Conservation (phyloP, 2,888 invertebrate species). For the Onthophagus sagittarius region DNA sequence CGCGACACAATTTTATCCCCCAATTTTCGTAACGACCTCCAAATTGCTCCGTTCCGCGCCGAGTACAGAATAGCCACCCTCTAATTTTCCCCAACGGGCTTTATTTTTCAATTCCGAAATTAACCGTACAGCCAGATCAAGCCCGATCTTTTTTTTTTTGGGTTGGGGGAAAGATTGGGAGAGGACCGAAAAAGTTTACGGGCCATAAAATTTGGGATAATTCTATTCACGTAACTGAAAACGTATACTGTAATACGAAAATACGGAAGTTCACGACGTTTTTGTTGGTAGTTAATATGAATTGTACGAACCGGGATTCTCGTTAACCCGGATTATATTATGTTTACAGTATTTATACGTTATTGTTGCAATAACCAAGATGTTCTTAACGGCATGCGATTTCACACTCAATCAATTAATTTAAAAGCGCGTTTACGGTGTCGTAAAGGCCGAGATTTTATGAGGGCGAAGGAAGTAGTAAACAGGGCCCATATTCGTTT, state of each 20-base stretch:
- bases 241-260: neutral
- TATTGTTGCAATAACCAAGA: neutral
- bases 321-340: too few species aligned
- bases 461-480: neutral
- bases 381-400: neutral
- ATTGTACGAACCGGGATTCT: neutral
- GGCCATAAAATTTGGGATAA: slow-evolving; percentile 6
- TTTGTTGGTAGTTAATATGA: neutral
- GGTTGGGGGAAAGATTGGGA: neutral
- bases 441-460: neutral
- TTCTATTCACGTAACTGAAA: slow-evolving; percentile 1
- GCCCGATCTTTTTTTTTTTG: neutral
- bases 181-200: neutral
- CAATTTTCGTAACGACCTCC: neutral
- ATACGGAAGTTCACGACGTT: neutral
- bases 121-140: neutral
- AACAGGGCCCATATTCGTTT: neutral
- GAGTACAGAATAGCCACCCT: neutral
- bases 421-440: neutral
- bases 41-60: neutral
- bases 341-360: too few species aligned
- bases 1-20: neutral
- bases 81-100: neutral
- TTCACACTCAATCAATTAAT: neutral
- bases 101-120: neutral